Percentiles rank a stretch among this genome's conserved stretches.
Conservation (phyloP, 2,888 invertebrate genomes). For the Dryobota labecula region DNA sequence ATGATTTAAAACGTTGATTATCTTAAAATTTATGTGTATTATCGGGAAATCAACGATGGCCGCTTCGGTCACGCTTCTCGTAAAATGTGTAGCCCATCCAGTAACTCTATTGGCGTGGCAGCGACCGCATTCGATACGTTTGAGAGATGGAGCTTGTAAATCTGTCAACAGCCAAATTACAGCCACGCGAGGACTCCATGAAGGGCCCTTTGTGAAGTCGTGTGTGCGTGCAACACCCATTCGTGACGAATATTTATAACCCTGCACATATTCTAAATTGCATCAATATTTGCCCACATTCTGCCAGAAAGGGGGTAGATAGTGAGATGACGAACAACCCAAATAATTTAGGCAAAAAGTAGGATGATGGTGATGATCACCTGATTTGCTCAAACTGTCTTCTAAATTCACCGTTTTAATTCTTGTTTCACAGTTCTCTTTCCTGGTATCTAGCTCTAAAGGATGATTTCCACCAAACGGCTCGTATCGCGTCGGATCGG, state of each 20-base stretch:
- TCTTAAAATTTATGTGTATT: conserved; percentile 42
- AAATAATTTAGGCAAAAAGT: not conserved
- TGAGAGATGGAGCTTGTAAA: conserved; percentile 79
- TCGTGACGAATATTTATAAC: conserved; percentile 66
- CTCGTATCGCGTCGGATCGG: too few relatives aligned
- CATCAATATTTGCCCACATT: conserved; percentile 27
- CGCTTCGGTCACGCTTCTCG: conserved; percentile 67
- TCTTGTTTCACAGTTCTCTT: conserved; percentile 2
- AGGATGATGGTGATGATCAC: not conserved
- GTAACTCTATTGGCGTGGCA: conserved; percentile 61
- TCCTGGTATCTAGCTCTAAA: conserved; percentile 14
- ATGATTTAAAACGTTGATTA: conserved; percentile 48
- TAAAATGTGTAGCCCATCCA: conserved; percentile 68
- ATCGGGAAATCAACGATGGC: conserved; percentile 51
- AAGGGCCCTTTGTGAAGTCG: conserved; percentile 70
- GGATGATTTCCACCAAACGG: too few relatives aligned
- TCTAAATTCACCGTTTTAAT: conserved; percentile 9
- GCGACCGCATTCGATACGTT: conserved; percentile 69
- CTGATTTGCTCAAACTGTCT: not conserved
- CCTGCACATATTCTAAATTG: conserved; percentile 45
- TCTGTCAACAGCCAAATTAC: conserved; percentile 85
- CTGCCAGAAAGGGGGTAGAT: not conserved
- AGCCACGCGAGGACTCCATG: conserved; percentile 73
- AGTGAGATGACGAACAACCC: not conserved
- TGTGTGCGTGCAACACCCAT: conserved; percentile 70